Evolutionary conservation across 2,888 invertebrate genomes (phyloP).

Genomic region (Yponomeuta plumbellus): DNA sequence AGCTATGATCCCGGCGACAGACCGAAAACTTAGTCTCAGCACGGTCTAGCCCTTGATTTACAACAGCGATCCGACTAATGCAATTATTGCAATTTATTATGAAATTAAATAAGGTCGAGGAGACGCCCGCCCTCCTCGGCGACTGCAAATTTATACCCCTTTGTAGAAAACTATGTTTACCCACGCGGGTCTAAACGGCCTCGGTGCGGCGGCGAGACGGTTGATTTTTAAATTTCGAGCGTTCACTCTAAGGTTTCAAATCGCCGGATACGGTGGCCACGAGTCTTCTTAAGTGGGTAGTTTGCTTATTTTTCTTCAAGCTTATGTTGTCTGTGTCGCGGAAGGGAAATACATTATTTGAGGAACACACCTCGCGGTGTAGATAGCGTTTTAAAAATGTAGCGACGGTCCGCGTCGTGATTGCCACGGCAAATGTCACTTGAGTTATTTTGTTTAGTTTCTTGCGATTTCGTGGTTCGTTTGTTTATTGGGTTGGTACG

Average conservation of each 20-base stretch:
- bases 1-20: background rate
- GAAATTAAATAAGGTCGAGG: conserved; percentile 71
- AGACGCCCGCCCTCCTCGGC: conserved; percentile 40
- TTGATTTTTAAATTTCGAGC: conserved; percentile 51
- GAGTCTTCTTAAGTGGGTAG: conserved; percentile 64
- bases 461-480: too few relatives aligned
- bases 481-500: too few relatives aligned
- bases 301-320: conserved; percentile 71
- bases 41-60: conserved; percentile 13
- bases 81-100: conserved; percentile 75
- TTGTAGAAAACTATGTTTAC: conserved; percentile 49
- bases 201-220: conserved; percentile 33
- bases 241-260: conserved; percentile 39
- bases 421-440: conserved; percentile 33
- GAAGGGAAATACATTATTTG: conserved; percentile 70
- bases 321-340: conserved; percentile 67
- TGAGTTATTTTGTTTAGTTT: background rate
- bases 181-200: conserved; percentile 38
- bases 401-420: conserved; percentile 67
- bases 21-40: background rate
- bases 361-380: conserved; percentile 64
- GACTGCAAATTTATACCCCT: conserved; percentile 62
- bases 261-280: conserved; percentile 25
- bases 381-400: conserved; percentile 73
- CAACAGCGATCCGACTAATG: conserved; percentile 53